A percentile compares a stretch with the other conserved stretches of the same genome.
Evolutionary conservation across 1,140 invertebrate species (phyloP).

Genomic region (Gerris buenoi): DNA sequence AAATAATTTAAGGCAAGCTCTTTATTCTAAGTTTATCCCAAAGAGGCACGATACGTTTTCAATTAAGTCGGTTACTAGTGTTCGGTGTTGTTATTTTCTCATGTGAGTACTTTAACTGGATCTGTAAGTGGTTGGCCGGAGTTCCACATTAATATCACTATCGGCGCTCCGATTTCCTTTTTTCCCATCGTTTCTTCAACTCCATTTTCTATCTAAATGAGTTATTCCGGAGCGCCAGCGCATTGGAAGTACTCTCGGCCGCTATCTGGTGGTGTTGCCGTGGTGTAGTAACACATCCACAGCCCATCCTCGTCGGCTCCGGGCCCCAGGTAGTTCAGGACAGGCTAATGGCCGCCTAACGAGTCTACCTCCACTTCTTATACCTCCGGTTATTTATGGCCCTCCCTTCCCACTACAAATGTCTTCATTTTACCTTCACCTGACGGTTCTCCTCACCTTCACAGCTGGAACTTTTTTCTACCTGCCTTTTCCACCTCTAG

Average conservation of each 20-base stretch:
- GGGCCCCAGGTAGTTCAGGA: neutral
- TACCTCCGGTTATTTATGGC: neutral
- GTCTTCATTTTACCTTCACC: neutral
- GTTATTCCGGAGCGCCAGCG: too few relatives aligned
- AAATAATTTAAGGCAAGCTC: too few relatives aligned
- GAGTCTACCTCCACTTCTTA: neutral
- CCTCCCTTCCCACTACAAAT: neutral
- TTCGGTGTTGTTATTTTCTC: too few relatives aligned
- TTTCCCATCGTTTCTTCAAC: neutral
- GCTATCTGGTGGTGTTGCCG: neutral
- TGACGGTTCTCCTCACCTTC: neutral
- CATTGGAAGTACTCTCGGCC: too few relatives aligned
- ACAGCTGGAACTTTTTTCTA: neutral
- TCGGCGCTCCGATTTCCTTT: too few relatives aligned
- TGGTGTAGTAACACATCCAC: neutral
- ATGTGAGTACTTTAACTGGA: too few relatives aligned
- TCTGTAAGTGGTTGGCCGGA: too few relatives aligned
- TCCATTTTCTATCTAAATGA: neutral
- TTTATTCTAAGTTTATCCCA: too few relatives aligned
- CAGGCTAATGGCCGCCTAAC: neutral
- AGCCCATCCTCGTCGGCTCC: neutral
- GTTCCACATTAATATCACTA: too few relatives aligned
- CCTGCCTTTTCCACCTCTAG: neutral
- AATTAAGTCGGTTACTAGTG: too few relatives aligned
- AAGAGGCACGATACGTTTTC: too few relatives aligned